phyloP scores from a whole-genome alignment of 2,888 invertebrate genomes.

The Netelia melanura region DNA sequence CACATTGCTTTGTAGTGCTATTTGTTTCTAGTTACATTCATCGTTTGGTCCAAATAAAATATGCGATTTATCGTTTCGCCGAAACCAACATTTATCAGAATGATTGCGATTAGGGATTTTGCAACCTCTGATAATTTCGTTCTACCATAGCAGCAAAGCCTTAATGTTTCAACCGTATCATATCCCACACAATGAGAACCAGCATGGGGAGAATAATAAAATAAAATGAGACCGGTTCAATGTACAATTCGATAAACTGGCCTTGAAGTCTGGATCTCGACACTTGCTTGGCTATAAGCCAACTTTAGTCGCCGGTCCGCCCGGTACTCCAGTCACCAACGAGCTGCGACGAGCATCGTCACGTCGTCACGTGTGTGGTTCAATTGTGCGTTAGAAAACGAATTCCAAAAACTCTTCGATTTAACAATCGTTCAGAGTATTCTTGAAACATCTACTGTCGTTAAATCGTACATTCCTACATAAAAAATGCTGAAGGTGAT shows the following conservation, averaged over 20 bases:
- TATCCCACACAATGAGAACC: neutral
- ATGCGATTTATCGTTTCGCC: too few relatives aligned
- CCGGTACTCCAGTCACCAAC: constrained; percentile 26
- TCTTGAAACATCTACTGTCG: neutral
- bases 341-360: neutral
- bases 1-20: too few relatives aligned
- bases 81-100: too few relatives aligned
- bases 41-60: too few relatives aligned
- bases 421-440: neutral
- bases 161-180: too few relatives aligned
- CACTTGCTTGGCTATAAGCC: neutral
- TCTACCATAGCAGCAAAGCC: too few relatives aligned
- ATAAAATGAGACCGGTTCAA: constrained; percentile 49
- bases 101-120: too few relatives aligned
- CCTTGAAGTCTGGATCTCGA: constrained; percentile 41
- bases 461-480: neutral
- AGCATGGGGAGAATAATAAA: neutral
- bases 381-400: neutral
- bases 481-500: constrained; percentile 61
- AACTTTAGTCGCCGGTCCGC: neutral
- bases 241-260: constrained; percentile 53
- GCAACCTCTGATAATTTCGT: too few relatives aligned
- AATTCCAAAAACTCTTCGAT: constrained; percentile 2
- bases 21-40: too few relatives aligned
- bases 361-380: constrained; percentile 8